Evolutionary conservation across 2,113 vertebrate genomes (phyloP).

Genomic region (Saccopteryx bilineata): DNA sequence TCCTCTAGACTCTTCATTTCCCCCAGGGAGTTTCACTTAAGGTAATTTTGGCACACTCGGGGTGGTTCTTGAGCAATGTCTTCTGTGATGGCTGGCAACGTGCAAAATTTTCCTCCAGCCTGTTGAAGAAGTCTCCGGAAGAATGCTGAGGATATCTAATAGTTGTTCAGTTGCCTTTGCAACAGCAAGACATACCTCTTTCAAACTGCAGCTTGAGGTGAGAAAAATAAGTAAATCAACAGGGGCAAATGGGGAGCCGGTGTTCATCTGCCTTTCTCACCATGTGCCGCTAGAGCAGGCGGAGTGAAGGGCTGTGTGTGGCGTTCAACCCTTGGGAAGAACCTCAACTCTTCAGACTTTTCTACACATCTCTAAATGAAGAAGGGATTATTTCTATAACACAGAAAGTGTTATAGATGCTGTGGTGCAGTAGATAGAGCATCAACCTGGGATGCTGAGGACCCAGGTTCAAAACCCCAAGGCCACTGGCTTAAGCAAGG

Average conservation of each 20-base stretch:
- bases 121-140: constrained; percentile 64
- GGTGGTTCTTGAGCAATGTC: constrained; percentile 76
- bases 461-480: too few relatives aligned
- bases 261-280: background rate
- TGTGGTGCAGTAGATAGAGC: too few relatives aligned
- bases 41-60: constrained; percentile 75
- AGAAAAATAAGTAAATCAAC: background rate
- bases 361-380: background rate
- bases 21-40: constrained; percentile 78
- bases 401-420: background rate
- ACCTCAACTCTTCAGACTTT: background rate
- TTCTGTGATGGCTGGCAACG: constrained; percentile 55
- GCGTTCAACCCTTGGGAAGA: background rate
- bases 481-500: too few relatives aligned
- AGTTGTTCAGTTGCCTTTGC: background rate
- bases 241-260: background rate
- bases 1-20: constrained; percentile 81
- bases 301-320: accelerated
- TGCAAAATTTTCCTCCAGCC: constrained; percentile 73
- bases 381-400: background rate
- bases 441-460: too few relatives aligned
- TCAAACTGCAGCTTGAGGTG: background rate
- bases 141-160: constrained; percentile 41
- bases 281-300: background rate
- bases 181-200: constrained; percentile 24